Conservation (phyloP, 2,113 vertebrate species). For the Zosterops borbonicus region DNA sequence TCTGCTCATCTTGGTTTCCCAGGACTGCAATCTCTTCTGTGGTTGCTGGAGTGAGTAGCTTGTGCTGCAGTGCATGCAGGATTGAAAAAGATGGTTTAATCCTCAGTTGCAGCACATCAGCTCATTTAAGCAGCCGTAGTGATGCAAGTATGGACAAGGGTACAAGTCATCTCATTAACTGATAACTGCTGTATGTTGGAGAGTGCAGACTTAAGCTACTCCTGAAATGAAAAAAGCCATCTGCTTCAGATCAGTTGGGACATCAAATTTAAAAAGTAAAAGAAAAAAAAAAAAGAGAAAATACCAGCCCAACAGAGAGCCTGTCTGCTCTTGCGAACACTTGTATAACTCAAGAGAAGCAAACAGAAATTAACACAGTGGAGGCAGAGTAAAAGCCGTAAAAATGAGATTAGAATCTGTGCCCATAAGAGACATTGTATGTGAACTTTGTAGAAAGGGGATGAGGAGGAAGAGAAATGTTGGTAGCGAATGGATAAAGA, state of each 20-base stretch:
- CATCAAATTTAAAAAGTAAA: slow-evolving; percentile 34
- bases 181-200: slow-evolving; percentile 46
- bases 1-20: slow-evolving; percentile 34
- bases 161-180: slow-evolving; percentile 61
- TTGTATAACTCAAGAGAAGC: background rate
- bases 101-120: slow-evolving; percentile 45
- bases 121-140: background rate
- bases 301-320: background rate
- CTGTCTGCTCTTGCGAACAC: background rate
- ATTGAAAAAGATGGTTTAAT: slow-evolving; percentile 35
- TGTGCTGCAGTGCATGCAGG: slow-evolving; percentile 51
- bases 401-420: background rate
- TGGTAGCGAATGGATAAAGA: background rate
- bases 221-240: slow-evolving; percentile 16
- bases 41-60: slow-evolving; percentile 42
- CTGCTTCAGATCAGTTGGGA: slow-evolving; percentile 48
- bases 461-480: background rate
- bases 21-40: background rate
- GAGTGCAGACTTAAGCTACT: slow-evolving; percentile 26
- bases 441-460: background rate
- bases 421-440: background rate
- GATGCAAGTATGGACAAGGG: slow-evolving; percentile 56
- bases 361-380: background rate
- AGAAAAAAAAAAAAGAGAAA: background rate
- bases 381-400: background rate